Conservation (phyloP, 2,113 vertebrate species). For the Psittacara wagleri region DNA sequence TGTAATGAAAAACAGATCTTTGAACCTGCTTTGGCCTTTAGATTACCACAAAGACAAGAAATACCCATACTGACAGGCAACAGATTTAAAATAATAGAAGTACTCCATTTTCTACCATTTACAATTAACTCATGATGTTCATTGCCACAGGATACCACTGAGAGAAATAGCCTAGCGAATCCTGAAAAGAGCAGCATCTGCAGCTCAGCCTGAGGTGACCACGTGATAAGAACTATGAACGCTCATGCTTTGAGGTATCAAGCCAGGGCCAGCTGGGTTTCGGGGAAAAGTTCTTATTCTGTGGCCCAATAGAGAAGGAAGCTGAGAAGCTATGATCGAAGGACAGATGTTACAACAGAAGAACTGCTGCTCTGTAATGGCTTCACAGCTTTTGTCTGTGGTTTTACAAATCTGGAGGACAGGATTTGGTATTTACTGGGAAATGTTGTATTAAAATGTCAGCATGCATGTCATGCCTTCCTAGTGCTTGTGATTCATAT, state of each 20-base stretch:
- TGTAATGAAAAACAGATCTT: background rate
- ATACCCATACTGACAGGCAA: background rate
- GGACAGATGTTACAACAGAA: background rate
- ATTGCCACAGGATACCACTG: background rate
- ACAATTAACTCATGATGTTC: background rate
- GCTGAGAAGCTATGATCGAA: accelerated
- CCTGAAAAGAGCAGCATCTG: background rate
- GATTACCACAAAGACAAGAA: background rate
- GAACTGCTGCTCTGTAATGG: background rate
- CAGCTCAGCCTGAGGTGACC: background rate
- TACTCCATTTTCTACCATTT: background rate
- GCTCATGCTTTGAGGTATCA: background rate
- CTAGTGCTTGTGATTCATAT: background rate
- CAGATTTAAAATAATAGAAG: background rate
- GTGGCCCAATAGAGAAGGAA: background rate
- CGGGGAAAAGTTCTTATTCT: background rate
- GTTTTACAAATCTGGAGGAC: background rate
- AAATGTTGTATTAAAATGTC: conserved; percentile 29
- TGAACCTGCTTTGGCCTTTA: background rate
- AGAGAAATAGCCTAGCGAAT: background rate
- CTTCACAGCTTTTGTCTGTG: background rate
- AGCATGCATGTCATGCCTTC: background rate
- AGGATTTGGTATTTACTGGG: background rate
- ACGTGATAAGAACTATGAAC: background rate
- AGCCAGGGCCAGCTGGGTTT: background rate